A percentile compares a stretch with the other conserved stretches of the same genome.
Conservation (phyloP, 2,113 vertebrate species). For the Callipepla squamata region DNA sequence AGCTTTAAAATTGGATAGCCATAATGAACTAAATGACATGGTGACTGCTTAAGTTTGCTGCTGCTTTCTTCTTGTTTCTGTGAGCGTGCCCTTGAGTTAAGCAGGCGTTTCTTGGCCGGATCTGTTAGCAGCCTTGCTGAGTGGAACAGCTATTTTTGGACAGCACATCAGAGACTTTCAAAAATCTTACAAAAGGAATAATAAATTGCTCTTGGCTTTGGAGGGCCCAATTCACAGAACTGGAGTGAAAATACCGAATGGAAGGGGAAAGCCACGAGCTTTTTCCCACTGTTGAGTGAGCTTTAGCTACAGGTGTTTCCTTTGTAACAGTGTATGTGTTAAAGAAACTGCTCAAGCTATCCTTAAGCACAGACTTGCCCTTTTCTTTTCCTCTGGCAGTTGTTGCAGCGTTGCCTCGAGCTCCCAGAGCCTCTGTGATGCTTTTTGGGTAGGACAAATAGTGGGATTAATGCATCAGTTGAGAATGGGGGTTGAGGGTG, state of each 20-base stretch:
- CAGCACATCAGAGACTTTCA: background rate
- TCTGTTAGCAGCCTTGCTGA: background rate
- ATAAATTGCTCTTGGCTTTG: background rate
- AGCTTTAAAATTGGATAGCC: background rate
- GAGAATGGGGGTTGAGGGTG: background rate
- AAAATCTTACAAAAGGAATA: background rate
- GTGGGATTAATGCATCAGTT: rapidly evolving
- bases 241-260: background rate
- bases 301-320: background rate
- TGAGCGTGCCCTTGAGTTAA: background rate
- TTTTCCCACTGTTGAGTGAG: background rate
- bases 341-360: background rate
- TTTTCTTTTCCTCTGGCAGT: background rate
- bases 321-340: background rate
- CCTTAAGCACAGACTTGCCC: background rate
- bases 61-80: background rate
- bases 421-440: background rate
- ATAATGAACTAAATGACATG: background rate
- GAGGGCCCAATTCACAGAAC: background rate
- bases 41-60: background rate
- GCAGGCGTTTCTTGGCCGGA: background rate
- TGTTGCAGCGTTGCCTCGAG: background rate
- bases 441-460: background rate
- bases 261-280: background rate
- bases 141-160: background rate